Evolutionary conservation across 2,113 vertebrate genomes (phyloP), one percentile per base, ranked within the genome.

Genomic region (Elephantulus edwardii): DNA sequence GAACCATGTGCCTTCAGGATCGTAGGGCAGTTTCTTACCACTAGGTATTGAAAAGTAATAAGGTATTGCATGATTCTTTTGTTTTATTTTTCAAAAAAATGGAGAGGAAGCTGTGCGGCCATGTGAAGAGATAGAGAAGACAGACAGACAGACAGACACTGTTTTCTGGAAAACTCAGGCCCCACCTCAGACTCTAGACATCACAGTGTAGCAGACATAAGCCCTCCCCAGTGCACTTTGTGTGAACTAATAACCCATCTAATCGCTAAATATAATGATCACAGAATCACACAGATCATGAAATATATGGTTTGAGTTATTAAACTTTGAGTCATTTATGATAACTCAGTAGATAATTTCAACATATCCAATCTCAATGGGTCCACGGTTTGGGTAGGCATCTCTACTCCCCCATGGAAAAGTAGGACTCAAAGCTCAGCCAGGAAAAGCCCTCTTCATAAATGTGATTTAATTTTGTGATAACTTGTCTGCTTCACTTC

Each of bases 141-240:
- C 12, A 88, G 64, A 72, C 16, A 68, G 46, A 62, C 5, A 33
- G 40, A 83, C 1, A 38, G 52, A 66, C n/a, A 50, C 35, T 11
- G 10, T n/a, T 52, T 72, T 24, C 44, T 33, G 22, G 40, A 33
- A 58, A 22, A 28, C 24, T 3, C 46, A 10, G 22, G 9, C 1
- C 14, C 13, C 35, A 40, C 14, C 5, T 76, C 71, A 89, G 52
- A 60, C 20, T 33, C 75, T 35, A 58, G 44, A 83, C 20, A 42
- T 42, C 22, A 58, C 13, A 64, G 38, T 35, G 20, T 44, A 66
- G 84, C 19, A 86, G 80, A 81, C 1, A 40, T 0, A 13, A 85
- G 10, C 4, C 4, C 83, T 62, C 19, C 14, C 19, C 46, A 6
- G 0, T 10, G 6, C 30, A 26, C 28, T 1, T 11, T 13, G 11